Base-by-base conservation (phyloP, 2,113 vertebrate species). In the Numenius arquata region DNA sequence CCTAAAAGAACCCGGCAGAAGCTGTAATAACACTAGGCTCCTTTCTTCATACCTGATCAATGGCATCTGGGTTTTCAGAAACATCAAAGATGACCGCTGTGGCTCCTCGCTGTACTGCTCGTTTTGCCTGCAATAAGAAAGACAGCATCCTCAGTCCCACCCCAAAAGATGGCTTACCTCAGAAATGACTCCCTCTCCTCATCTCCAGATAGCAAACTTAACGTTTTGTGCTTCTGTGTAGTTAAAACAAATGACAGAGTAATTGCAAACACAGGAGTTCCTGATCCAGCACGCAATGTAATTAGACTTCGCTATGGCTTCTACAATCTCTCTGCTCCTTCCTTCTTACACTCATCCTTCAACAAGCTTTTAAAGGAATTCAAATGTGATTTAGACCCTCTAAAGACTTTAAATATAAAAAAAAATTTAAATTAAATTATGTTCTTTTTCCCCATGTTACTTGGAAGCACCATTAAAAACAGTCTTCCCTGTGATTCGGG, bases 71-170 rank as follows among this genome's bases (percentile, higher is more conserved):
- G 93, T 99, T 99, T 98, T 99, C 99, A 2, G 99, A 99, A 84
- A 99, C 99, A 83, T 99, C 99, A 85, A 99, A 99, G 98, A 99
- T 99, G 97, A 99, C 99, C 2, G 99, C 99, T 1, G 99, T 99
- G 61, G 99, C 99, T 95, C 99, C 99, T 67, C 99, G 98, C 96
- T 99, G 99, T 34, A 99, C 99, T 7, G 99, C 99, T 96, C 99
- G 98, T 97, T 99, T 99, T 26, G 99, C 99, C 99, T 99, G 98
- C 84, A 94, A 95, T 76, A 91, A 87, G 67, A 98, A 95, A 98
- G 88, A 97, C 70, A 95, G 70, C 47, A 90, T 93, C 79, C 93
- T 95, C 91, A 96, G 94, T 94, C 80, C 84, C 62, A 91, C 77
- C 86, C 80, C 75, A 90, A 74, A 74, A 86, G 34, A 22, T 22